Conservation (phyloP, 2,888 invertebrate species). For the Mesorhabditis sp. region DNA sequence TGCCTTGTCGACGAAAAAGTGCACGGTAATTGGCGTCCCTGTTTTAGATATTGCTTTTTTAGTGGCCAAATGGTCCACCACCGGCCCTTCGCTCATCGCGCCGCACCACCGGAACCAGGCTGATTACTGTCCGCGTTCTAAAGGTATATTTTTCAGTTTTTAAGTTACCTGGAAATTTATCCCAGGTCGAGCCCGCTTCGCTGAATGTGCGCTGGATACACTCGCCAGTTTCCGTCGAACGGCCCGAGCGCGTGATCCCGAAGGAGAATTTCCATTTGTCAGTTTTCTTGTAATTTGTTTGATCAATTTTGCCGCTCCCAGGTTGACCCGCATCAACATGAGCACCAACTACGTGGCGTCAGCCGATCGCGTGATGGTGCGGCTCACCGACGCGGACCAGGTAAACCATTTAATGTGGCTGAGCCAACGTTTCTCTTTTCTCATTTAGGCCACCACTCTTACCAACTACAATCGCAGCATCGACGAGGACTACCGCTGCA, state of each 20-base stretch:
- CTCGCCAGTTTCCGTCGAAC: not conserved
- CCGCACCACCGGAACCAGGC: not conserved
- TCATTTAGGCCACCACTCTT: not conserved
- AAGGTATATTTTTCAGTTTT: not conserved
- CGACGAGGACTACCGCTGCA: not conserved
- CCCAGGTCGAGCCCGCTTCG: not conserved
- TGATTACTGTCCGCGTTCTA: not conserved
- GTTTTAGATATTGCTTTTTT: not conserved
- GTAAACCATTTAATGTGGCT: not conserved
- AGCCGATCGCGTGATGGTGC: not conserved
- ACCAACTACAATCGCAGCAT: not conserved
- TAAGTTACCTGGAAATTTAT: not conserved
- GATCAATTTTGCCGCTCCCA: not conserved
- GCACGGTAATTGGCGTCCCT: not conserved
- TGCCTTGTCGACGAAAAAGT: not conserved
- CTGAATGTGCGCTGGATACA: not conserved
- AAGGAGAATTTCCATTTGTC: not conserved
- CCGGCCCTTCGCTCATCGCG: no score
- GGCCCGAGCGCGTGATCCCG: not conserved
- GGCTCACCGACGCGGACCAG: not conserved
- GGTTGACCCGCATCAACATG: not conserved
- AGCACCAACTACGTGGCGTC: not conserved
- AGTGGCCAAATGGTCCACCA: not conserved
- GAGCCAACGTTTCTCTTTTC: not conserved
- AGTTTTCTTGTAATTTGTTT: not conserved